These are phyloP conservation scores for Magallana gigas DNA, from an alignment of 1,140 invertebrate species.

Conservation along the genomic window DNA sequence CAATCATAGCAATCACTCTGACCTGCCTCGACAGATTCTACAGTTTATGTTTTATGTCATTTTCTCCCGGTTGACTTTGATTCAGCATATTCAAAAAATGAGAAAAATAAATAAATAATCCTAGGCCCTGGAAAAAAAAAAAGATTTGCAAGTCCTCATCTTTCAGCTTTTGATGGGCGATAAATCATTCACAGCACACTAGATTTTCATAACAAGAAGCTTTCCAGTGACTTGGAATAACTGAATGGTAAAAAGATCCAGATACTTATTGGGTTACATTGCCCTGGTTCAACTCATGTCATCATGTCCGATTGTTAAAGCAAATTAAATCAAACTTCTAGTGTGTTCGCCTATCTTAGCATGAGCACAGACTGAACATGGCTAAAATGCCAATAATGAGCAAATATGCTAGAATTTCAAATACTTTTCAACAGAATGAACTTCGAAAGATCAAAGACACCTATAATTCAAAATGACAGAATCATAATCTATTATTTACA, in stretches of 20 bases:
- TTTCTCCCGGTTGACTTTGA: neutral
- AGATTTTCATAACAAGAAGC: conserved; percentile 17
- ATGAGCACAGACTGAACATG: no score
- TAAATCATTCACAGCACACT: conserved; percentile 32
- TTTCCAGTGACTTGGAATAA: conserved; percentile 12
- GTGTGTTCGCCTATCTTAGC: no score
- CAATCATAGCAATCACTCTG: conserved; percentile 19
- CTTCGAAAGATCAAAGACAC: no score
- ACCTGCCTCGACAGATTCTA: conserved; percentile 26
- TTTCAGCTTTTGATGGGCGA: conserved; percentile 22
- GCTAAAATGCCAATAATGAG: no score
- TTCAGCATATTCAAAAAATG: no score
- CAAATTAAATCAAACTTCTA: neutral
- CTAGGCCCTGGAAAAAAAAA: neutral
- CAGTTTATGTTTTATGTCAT: conserved; percentile 27
- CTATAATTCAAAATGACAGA: no score
- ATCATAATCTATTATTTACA: no score
- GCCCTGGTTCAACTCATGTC: conserved; percentile 24
- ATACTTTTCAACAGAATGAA: no score
- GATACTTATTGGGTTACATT: neutral
- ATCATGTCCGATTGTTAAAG: neutral
- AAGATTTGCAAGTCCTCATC: conserved; percentile 11
- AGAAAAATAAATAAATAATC: neutral
- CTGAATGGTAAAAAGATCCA: neutral
- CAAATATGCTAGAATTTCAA: no score